Conservation (phyloP, 2,888 invertebrate species). For the Eupithecia abbreviata region DNA sequence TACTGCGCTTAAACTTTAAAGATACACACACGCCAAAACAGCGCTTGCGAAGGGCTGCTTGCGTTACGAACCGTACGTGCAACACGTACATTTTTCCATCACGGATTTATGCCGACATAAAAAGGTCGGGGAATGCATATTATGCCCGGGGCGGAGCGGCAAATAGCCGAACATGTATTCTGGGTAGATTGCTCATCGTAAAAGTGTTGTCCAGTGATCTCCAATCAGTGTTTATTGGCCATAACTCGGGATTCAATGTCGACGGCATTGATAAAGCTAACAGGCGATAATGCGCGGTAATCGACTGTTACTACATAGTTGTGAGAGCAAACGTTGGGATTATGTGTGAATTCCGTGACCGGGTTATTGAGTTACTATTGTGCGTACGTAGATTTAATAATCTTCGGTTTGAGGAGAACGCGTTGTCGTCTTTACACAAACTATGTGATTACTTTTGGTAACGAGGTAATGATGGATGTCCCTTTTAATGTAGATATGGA, state of each 20-base stretch:
- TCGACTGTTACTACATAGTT: constrained; percentile 19
- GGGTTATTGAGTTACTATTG: constrained; percentile 21
- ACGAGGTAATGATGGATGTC: background rate
- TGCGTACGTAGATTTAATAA: constrained; percentile 14
- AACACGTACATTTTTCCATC: constrained; percentile 67
- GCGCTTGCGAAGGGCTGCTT: constrained; percentile 26
- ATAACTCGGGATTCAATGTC: constrained; percentile 77
- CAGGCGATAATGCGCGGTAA: constrained; percentile 63
- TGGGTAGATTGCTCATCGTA: constrained; percentile 78
- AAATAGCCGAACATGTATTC: constrained; percentile 63
- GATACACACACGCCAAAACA: constrained; percentile 29
- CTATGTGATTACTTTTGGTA: background rate
- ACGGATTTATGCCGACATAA: constrained; percentile 76
- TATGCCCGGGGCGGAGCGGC: constrained; percentile 61
- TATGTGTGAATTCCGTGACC: constrained; percentile 34
- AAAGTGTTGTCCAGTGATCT: constrained; percentile 78
- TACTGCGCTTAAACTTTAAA: constrained; percentile 52
- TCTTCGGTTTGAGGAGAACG: constrained; percentile 10
- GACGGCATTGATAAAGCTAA: constrained; percentile 73
- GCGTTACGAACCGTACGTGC: constrained; percentile 44
- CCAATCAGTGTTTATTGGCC: constrained; percentile 78
- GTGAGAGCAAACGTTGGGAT: constrained; percentile 32
- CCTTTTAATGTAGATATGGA: background rate
- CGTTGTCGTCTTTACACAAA: constrained; percentile 12
- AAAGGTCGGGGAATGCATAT: constrained; percentile 77